Evolutionary conservation across 2,113 vertebrate genomes (phyloP).

Genomic region (Eublepharis macularius): DNA sequence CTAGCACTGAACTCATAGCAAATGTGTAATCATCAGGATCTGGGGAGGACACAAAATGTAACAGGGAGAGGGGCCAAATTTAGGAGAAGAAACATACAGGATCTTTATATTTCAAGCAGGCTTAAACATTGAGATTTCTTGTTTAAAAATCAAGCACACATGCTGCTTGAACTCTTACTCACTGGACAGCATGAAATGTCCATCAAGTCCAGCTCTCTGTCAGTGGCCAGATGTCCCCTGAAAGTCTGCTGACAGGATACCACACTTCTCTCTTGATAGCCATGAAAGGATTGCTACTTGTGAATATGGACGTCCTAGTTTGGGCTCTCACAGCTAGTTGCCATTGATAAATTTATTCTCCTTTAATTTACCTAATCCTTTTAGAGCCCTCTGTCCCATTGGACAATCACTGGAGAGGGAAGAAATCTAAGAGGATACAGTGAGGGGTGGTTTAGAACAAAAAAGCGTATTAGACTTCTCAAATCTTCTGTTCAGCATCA

Average conservation of each 20-base stretch:
- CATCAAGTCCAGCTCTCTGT: neutral
- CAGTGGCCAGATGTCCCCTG: neutral
- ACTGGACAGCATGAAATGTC: too few species aligned
- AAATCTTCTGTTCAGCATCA: neutral
- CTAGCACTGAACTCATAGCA: too few species aligned
- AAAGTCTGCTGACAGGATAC: neutral
- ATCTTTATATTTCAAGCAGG: too few species aligned
- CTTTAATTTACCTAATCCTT: neutral
- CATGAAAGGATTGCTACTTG: neutral
- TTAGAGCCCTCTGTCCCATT: neutral
- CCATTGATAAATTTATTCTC: neutral
- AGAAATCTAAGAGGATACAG: neutral
- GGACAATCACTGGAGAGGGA: neutral
- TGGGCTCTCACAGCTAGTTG: neutral
- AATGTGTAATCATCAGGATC: too few species aligned
- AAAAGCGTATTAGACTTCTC: neutral
- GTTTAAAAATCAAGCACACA: too few species aligned
- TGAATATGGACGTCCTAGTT: neutral
- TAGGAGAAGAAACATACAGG: too few species aligned
- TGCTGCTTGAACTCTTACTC: too few species aligned
- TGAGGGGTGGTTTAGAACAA: neutral
- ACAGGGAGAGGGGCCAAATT: too few species aligned
- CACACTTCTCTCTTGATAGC: neutral
- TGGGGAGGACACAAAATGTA: too few species aligned
- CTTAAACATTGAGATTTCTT: too few species aligned